Conservation (phyloP, 1,140 invertebrate genomes). For the Diplogasteroides magnus region DNA sequence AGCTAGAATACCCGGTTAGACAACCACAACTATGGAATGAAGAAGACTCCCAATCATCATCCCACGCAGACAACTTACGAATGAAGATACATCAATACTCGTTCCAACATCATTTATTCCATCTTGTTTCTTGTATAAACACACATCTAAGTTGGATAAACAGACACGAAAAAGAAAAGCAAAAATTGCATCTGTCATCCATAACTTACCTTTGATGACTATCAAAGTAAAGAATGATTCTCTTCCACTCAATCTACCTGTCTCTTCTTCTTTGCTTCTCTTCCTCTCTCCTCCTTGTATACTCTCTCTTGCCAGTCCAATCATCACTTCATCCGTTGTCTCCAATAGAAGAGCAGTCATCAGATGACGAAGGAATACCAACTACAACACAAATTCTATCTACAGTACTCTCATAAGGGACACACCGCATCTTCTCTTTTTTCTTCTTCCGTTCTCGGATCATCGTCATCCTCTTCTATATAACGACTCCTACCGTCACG, state of each 20-base stretch:
- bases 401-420: too few relatives aligned
- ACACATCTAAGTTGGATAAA: background rate
- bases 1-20: background rate
- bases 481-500: too few relatives aligned
- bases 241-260: too few relatives aligned
- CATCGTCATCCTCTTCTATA: background rate
- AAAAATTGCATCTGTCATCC: background rate
- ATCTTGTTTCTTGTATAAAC: background rate
- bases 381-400: too few relatives aligned
- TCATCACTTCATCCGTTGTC: background rate
- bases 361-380: too few relatives aligned
- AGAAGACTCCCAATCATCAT: background rate
- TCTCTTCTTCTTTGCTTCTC: background rate
- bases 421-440: too few relatives aligned
- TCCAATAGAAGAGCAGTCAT: too few relatives aligned
- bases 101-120: background rate
- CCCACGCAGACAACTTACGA: background rate
- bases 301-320: background rate
- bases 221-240: too few relatives aligned
- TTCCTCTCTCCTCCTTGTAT: constrained; percentile 1
- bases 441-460: too few relatives aligned
- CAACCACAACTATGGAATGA: background rate
- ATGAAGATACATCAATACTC: background rate
- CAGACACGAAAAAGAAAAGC: background rate
- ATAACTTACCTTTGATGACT: too few relatives aligned